phyloP scores from a whole-genome alignment of 1,140 invertebrate species.

The Cherax quadricarinatus region DNA sequence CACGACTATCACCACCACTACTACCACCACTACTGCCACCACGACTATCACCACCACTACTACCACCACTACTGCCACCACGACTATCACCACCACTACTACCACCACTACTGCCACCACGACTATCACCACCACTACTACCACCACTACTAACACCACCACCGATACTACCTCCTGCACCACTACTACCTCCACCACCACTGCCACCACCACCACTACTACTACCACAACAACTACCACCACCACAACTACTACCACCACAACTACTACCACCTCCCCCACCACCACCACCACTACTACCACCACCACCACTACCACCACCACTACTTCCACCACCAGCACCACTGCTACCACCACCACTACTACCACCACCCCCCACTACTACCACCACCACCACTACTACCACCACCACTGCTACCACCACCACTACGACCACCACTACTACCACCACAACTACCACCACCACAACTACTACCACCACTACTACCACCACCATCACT shows the following conservation, averaged over 20 bases:
- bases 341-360: conserved; percentile 17
- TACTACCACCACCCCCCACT: not conserved
- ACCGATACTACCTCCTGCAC: too few species aligned
- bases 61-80: not conserved
- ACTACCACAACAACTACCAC: too few species aligned
- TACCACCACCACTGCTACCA: not conserved
- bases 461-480: not conserved
- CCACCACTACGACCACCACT: too few species aligned
- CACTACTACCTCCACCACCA: too few species aligned
- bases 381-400: not conserved
- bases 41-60: not conserved
- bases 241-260: too few species aligned
- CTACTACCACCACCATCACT: too few species aligned
- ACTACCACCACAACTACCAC: conserved; percentile 1
- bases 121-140: not conserved
- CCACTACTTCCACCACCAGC: not conserved
- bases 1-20: too few species aligned
- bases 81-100: conserved; percentile 12
- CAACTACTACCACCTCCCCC: too few species aligned
- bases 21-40: too few species aligned
- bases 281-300: too few species aligned
- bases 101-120: not conserved
- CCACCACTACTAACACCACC: too few species aligned
- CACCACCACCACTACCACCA: not conserved
- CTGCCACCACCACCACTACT: too few species aligned